Evolutionary conservation across 2,797 vertebrate genomes (phyloP), one percentile per base, ranked within the genome.

Genomic region (Spizella passerina): DNA sequence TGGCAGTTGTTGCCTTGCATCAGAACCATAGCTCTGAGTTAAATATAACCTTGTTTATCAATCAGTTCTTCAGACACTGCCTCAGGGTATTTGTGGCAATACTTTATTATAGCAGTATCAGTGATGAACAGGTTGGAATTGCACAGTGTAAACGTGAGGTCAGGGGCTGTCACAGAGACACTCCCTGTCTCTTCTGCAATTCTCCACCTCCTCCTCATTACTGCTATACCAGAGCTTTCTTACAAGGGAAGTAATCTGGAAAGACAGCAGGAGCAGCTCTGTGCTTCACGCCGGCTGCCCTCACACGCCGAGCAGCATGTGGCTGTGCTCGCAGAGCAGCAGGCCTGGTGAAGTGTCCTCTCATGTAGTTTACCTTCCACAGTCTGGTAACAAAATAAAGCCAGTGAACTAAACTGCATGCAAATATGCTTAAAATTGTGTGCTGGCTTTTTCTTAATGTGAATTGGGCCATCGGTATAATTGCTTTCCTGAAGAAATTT

Each of bases 1-100:
- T 95, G 92, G 46, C 76, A 92, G 83, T 90, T 69, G 82, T 63
- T 94, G 69, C 59, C 46, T 83, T 93, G 55, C 13, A 10, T 91
- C 82, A 94, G 68, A 93, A 59, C 57, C 43, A 8, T 12, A 66
- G 55, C 79, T 93, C 83, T 83, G 88, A 83, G 91, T 94, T 60
- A 92, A 92, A 72, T 63, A 56, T 19, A 72, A 19, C 50, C 27
- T 78, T 63, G 69, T 83, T 77, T 88, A 61, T 80, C 76, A 65
- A 39, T 93, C 65, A 65, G 0, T 88, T 83, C 43, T 83, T 1
- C 6, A 86, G 83, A 66, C 17, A 8, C 61, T 44, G 70, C 66
- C 57, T 83, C 59, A 43, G 65, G 57, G 38, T 71, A 82, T 70
- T 77, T 71, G 23, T 61, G 69, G 47, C 59, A 50, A n/a, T 88